Conservation (phyloP, 2,113 vertebrate species). For the Oncorhynchus kisutch region DNA sequence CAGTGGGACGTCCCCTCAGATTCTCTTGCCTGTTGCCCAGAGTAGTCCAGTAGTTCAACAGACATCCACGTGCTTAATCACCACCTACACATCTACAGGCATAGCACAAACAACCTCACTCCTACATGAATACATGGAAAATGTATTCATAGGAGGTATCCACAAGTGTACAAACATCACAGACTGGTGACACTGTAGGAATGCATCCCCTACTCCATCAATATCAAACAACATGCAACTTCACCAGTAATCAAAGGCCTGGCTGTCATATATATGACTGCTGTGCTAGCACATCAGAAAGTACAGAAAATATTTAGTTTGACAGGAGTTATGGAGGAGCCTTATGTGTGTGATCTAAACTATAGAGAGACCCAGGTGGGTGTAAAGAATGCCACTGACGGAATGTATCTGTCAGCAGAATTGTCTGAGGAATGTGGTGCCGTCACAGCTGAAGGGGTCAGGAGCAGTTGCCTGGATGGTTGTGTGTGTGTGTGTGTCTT, state of each 20-base stretch:
- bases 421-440: conserved; percentile 43
- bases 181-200: background rate
- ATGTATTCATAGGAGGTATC: conserved; percentile 26
- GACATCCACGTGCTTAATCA: conserved; percentile 14
- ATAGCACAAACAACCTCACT: conserved; percentile 7
- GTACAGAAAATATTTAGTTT: background rate
- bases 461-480: conserved; percentile 30
- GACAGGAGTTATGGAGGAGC: background rate
- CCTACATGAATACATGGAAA: conserved; percentile 35
- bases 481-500: background rate
- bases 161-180: background rate
- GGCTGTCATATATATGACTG: background rate
- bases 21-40: background rate
- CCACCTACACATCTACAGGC: conserved; percentile 6
- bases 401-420: conserved; percentile 54
- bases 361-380: conserved; percentile 42
- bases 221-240: background rate
- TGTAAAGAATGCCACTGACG: conserved; percentile 19
- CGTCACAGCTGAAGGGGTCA: conserved; percentile 51
- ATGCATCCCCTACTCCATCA: background rate
- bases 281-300: background rate
- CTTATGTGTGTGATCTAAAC: background rate
- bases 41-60: background rate
- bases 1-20: background rate
- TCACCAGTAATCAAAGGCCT: background rate